Conservation (phyloP, 2,797 vertebrate genomes). For the Poecilia velifera region DNA sequence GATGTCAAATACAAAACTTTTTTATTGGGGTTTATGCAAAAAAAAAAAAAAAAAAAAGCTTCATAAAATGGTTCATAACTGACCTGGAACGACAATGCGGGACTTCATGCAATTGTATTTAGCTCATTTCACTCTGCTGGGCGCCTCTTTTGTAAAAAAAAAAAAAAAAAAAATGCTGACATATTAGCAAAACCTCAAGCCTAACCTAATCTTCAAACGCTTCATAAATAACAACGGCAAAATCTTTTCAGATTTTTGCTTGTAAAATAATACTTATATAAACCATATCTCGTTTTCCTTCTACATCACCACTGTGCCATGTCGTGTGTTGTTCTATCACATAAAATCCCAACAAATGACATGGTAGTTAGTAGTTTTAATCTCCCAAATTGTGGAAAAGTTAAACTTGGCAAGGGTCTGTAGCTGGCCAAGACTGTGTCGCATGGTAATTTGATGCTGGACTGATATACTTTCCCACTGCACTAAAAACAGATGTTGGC, state of each 20-base stretch:
- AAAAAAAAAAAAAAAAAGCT: not conserved
- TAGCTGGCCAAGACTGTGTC: not conserved
- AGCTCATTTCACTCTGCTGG: not conserved
- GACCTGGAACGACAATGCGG: not conserved
- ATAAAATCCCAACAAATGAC: not conserved
- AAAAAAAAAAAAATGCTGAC: not conserved
- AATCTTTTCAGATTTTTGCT: too few relatives aligned
- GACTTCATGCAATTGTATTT: not conserved
- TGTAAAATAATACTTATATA: too few relatives aligned
- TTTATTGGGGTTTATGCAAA: not conserved
- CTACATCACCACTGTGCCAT: not conserved
- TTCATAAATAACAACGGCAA: not conserved
- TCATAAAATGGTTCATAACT: not conserved
- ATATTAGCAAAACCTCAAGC: not conserved
- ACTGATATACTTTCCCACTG: not conserved
- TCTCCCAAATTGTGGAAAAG: not conserved
- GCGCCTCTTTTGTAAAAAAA: not conserved
- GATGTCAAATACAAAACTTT: not conserved
- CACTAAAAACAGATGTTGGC: not conserved
- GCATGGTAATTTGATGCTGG: not conserved
- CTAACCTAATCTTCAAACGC: not conserved
- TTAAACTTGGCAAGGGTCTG: not conserved
- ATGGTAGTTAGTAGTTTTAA: not conserved
- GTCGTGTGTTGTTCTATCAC: not conserved
- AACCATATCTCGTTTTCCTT: not conserved